Conservation (phyloP, 2,797 vertebrate species). For the Eremophila alpestris region DNA sequence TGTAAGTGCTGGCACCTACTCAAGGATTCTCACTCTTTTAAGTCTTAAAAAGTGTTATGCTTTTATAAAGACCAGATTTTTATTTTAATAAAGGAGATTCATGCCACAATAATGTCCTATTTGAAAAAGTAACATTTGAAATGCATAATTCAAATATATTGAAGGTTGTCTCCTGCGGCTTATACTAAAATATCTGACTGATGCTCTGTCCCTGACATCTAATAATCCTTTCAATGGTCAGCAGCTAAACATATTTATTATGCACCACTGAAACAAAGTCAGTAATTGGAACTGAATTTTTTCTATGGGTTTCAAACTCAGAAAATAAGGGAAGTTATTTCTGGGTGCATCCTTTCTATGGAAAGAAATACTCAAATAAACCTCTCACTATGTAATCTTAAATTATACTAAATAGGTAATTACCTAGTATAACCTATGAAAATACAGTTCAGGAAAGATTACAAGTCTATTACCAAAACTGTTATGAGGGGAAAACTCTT, state of each 20-base stretch:
- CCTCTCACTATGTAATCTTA: neutral
- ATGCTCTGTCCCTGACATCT: neutral
- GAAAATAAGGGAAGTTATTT: neutral
- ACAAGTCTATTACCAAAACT: neutral
- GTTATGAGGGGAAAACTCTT: conserved; percentile 13
- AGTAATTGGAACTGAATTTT: neutral
- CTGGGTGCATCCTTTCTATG: neutral
- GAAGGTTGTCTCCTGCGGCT: neutral
- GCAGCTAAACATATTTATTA: neutral
- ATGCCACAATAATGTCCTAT: conserved; percentile 29
- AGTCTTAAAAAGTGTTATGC: conserved; percentile 4
- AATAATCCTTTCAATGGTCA: neutral
- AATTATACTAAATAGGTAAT: neutral
- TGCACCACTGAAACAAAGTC: neutral
- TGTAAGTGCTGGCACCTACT: conserved; percentile 11
- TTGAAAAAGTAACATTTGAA: conserved; percentile 33
- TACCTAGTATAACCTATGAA: neutral
- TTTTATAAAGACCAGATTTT: conserved; percentile 37
- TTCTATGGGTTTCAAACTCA: neutral
- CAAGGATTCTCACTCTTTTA: neutral
- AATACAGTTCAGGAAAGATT: neutral
- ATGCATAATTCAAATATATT: conserved; percentile 23
- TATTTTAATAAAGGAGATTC: conserved; percentile 46
- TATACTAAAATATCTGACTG: neutral
- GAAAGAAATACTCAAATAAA: neutral